These are phyloP conservation scores for Neocrepidodera transversa DNA, from an alignment of 2,888 invertebrate species.

Conservation along the genomic window DNA sequence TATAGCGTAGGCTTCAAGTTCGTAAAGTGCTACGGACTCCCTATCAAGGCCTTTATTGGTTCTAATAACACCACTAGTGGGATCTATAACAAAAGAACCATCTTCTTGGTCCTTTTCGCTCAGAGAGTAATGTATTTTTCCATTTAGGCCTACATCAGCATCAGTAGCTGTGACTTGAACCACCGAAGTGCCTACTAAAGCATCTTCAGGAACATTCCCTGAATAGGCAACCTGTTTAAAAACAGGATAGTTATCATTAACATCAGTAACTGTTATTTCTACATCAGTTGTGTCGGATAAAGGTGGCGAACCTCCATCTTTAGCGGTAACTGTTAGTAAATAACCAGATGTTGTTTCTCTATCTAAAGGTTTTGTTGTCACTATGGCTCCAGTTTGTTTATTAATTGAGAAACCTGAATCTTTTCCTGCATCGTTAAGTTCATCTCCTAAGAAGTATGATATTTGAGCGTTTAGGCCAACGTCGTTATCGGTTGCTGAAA, in stretches of 20 bases:
- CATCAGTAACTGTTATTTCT: slow-evolving; percentile 93
- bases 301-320: slow-evolving; percentile 90
- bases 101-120: slow-evolving; percentile 79
- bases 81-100: slow-evolving; percentile 91
- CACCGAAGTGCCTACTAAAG: slow-evolving; percentile 70
- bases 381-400: slow-evolving; percentile 90
- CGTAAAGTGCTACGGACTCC: slow-evolving; percentile 86
- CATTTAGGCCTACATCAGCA: slow-evolving; percentile 86
- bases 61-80: slow-evolving; percentile 89
- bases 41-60: slow-evolving; percentile 90
- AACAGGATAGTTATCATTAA: slow-evolving; percentile 92
- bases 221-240: slow-evolving; percentile 85
- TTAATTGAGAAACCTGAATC: slow-evolving; percentile 84
- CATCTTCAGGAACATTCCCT: slow-evolving; percentile 86
- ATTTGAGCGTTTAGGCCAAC: slow-evolving; percentile 94
- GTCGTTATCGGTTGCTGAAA: slow-evolving; percentile 92
- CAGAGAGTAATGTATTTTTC: slow-evolving; percentile 81
- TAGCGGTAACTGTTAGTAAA: slow-evolving; percentile 88
- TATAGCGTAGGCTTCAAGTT: slow-evolving; percentile 84
- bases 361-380: slow-evolving; percentile 84
- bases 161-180: slow-evolving; percentile 76
- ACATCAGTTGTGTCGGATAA: slow-evolving; percentile 94
- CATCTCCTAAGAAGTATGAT: slow-evolving; percentile 78
- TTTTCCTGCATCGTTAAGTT: slow-evolving; percentile 68
- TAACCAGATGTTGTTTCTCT: slow-evolving; percentile 84